These are phyloP conservation scores for Champsocephalus esox DNA, from an alignment of 2,797 vertebrate genomes.

Conservation along the genomic window DNA sequence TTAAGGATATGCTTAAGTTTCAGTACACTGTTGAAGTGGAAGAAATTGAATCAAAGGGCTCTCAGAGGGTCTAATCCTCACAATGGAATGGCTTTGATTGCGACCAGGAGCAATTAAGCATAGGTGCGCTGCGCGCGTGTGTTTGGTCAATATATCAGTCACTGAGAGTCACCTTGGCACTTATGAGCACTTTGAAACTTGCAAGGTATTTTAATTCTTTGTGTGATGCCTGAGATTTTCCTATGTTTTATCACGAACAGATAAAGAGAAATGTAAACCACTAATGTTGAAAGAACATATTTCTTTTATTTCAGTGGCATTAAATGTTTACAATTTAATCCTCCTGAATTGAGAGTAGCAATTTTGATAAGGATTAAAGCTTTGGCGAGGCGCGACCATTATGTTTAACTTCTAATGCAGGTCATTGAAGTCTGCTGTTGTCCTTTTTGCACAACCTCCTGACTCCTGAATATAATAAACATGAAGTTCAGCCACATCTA, in stretches of 20 bases:
- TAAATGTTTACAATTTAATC: slow-evolving; percentile 20
- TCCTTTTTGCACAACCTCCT: slow-evolving; percentile 39
- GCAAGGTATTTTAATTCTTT: slow-evolving; percentile 44
- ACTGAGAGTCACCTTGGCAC: slow-evolving; percentile 34
- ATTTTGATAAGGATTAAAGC: slow-evolving; percentile 26
- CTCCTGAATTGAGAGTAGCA: slow-evolving; percentile 1
- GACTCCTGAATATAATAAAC: slow-evolving; percentile 50
- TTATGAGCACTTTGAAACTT: slow-evolving; percentile 48
- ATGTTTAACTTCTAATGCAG: slow-evolving; percentile 10
- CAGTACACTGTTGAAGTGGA: slow-evolving; percentile 70
- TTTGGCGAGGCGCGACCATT: not conserved
- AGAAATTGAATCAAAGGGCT: slow-evolving; percentile 70
- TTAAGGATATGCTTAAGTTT: slow-evolving; percentile 66
- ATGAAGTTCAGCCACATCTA: slow-evolving; percentile 29
- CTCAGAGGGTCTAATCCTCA: slow-evolving; percentile 64
- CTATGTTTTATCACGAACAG: slow-evolving; percentile 44
- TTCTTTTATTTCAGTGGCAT: not conserved
- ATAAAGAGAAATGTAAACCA: slow-evolving; percentile 12
- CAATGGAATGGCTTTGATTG: slow-evolving; percentile 73
- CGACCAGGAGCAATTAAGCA: slow-evolving; percentile 64
- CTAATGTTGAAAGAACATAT: slow-evolving; percentile 1
- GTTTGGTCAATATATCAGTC: slow-evolving; percentile 64
- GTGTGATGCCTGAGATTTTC: slow-evolving; percentile 33
- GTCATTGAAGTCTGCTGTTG: slow-evolving; percentile 15
- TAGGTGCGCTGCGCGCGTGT: slow-evolving; percentile 50